Evolutionary conservation across 2,888 invertebrate species (phyloP), one percentile per base, ranked within the genome.

Genomic region (Drosophila ustulata): DNA sequence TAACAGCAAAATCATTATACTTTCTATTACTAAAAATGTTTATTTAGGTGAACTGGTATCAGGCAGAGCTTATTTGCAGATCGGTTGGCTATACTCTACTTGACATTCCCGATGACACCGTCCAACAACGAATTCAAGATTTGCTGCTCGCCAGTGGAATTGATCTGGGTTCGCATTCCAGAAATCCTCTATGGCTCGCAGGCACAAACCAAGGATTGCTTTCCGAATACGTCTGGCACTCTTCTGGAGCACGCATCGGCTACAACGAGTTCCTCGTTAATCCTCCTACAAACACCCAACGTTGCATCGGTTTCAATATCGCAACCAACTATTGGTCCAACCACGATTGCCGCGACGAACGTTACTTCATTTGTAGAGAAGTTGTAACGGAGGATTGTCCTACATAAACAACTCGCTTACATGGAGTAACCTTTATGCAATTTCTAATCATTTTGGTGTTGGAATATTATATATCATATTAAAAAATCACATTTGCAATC

Each of bases 401-500:
- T 18, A 18, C 18, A 2, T 18, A 18, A 1, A 18, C 1, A 1
- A 18, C 18, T 18, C 18, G 18, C 18, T 18, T 18, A 18, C 18
- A 18, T 18, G 18, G 18, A 18, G 18, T 18, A 18, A 18, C n/a
- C 26, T 26, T 26, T 26, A 30, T 41, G 13, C 25, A 13, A 9
- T 9, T 37, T 28, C 32, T 11, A 25, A 28, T 37, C 7, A 18
- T 18, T 18, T 18, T 46, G 37, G 13, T 57, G 46, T 7, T 18
- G 26, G 13, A 11, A 13, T 28, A 57, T 47, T 25, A 47, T 34
- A 28, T 57, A 57, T 37, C 37, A 26, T 34, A 47, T 57, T 57
- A 47, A 47, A 57, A 28, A 45, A 26, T 30, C 28, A 57, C 46
- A 47, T 47, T 47, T 57, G 47, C 57, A 57, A 57, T 57, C 57